Percentiles rank a stretch among this genome's conserved stretches.
phyloP scores from a whole-genome alignment of 2,888 invertebrate species.

The Caenorhabditis sp. region DNA sequence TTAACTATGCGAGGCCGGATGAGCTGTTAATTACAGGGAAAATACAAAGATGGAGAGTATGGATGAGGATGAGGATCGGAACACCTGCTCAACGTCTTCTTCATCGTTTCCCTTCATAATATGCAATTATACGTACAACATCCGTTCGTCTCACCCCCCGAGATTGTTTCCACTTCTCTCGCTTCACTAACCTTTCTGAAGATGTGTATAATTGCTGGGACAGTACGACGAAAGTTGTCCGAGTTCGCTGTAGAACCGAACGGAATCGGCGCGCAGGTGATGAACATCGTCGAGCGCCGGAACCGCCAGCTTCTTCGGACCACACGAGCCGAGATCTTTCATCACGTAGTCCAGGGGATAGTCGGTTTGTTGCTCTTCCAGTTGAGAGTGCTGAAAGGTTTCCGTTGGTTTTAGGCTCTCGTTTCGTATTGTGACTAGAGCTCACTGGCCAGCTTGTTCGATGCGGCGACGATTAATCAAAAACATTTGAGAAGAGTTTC shows the following conservation, averaged over 20 bases:
- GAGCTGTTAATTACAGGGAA: constrained; percentile 36
- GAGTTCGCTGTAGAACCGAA: constrained; percentile 64
- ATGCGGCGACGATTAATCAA: constrained; percentile 32
- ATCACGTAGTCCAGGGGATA: constrained; percentile 61
- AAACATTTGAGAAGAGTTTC: constrained; percentile 6
- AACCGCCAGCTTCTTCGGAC: constrained; percentile 19
- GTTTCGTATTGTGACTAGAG: too few species aligned
- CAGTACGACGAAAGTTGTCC: constrained; percentile 69
- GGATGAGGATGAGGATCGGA: not conserved
- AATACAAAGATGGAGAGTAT: too few species aligned
- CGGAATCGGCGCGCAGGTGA: constrained; percentile 41
- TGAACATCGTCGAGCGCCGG: constrained; percentile 39
- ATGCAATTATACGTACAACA: not conserved
- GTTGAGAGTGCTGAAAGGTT: constrained; percentile 54
- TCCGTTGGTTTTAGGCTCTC: too few species aligned
- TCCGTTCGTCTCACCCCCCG: too few species aligned
- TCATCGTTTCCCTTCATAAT: not conserved
- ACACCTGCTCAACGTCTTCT: not conserved
- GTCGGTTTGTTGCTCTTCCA: constrained; percentile 58
- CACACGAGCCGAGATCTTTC: constrained; percentile 45
- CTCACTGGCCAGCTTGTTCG: not conserved
- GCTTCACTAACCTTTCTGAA: constrained; percentile 53
- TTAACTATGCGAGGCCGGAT: constrained; percentile 11
- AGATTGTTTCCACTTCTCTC: not conserved
- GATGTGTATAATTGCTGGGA: constrained; percentile 62